Evolutionary conservation across 1,140 invertebrate species (phyloP).

Genomic region (Harlomillsia oculata): DNA sequence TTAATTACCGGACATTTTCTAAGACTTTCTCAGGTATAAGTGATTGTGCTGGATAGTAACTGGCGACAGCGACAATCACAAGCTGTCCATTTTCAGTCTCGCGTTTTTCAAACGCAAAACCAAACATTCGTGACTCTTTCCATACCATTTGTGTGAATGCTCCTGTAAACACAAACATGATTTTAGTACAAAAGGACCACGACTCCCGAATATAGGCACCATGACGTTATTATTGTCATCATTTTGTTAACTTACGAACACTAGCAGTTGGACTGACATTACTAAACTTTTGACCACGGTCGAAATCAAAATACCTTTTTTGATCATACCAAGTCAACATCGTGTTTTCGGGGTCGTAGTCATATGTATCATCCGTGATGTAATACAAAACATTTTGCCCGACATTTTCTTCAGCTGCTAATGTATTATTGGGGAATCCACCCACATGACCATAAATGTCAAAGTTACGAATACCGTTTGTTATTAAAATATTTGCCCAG

Average conservation of each 20-base stretch:
- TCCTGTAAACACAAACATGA: conserved; percentile 1
- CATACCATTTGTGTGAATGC: conserved; percentile 16
- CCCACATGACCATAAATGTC: background rate
- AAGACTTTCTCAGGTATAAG: background rate
- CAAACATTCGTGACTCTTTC: conserved; percentile 5
- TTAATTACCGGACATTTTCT: background rate
- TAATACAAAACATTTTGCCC: conserved; percentile 3
- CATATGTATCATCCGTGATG: background rate
- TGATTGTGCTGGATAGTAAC: background rate
- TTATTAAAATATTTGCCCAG: background rate
- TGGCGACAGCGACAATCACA: conserved; percentile 7
- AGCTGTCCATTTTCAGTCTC: conserved; percentile 9
- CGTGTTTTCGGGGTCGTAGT: background rate
- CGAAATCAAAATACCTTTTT: background rate
- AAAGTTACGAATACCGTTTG: background rate
- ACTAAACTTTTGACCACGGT: background rate
- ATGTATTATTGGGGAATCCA: background rate
- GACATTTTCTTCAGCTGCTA: background rate
- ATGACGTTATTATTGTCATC: background rate
- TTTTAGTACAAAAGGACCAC: background rate
- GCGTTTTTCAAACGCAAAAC: background rate
- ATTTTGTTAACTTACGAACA: background rate
- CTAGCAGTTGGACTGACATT: background rate
- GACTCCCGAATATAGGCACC: background rate
- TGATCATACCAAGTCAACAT: background rate